A percentile compares a stretch with the other conserved stretches of the same genome.
These are phyloP conservation scores for Aphodius sticticus DNA, from an alignment of 2,888 invertebrate species.

Conservation along the genomic window DNA sequence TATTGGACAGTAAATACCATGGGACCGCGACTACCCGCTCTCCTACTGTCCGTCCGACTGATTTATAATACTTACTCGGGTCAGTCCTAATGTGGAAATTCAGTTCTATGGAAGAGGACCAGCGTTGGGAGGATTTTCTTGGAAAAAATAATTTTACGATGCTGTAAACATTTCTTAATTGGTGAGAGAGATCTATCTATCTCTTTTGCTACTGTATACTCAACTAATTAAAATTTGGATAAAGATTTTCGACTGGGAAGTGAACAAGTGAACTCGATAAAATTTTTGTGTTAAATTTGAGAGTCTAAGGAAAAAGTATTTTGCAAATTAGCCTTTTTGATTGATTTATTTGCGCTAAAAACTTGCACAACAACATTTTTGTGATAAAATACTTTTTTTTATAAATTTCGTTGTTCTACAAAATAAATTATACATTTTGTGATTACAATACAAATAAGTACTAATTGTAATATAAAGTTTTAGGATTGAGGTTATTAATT, in stretches of 20 bases:
- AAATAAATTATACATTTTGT: too few species aligned
- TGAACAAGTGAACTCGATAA: too few species aligned
- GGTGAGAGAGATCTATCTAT: background rate
- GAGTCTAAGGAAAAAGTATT: too few species aligned
- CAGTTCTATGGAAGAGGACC: conserved; percentile 10
- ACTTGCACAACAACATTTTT: too few species aligned
- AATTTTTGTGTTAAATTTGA: too few species aligned
- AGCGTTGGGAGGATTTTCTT: background rate
- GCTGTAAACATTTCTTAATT: background rate
- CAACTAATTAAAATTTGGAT: background rate
- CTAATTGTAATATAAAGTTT: too few species aligned
- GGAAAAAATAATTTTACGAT: background rate
- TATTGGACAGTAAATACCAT: conserved; percentile 21
- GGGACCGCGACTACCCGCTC: conserved; percentile 13
- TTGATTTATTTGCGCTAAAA: too few species aligned
- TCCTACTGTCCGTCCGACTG: conserved; percentile 15
- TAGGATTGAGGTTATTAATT: too few species aligned
- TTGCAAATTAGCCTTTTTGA: too few species aligned
- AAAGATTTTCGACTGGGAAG: background rate
- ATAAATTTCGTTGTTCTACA: too few species aligned
- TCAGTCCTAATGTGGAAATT: conserved; percentile 23
- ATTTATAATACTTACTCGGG: conserved; percentile 20
- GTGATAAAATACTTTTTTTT: too few species aligned
- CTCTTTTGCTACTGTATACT: background rate
- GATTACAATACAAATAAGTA: too few species aligned